Conservation (phyloP, 1,140 invertebrate species). For the Centruroides vittatus region DNA sequence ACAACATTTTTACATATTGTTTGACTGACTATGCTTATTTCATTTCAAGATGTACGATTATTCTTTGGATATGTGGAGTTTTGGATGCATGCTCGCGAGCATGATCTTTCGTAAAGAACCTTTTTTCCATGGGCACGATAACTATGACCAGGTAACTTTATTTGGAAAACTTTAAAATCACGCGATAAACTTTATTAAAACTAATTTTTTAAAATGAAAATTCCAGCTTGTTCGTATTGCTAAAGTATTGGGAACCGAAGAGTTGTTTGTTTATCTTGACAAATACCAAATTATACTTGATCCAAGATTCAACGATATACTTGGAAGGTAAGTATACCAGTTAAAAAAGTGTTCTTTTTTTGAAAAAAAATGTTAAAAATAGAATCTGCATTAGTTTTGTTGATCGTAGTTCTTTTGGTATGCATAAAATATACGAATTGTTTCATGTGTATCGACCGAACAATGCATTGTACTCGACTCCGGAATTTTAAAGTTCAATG, state of each 20-base stretch:
- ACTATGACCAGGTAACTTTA: slow-evolving; percentile 76
- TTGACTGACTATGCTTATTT: too few relatives aligned
- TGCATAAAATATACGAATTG: too few relatives aligned
- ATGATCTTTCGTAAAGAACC: slow-evolving; percentile 99
- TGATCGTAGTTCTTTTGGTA: too few relatives aligned
- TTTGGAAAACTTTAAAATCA: too few relatives aligned
- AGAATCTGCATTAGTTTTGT: too few relatives aligned
- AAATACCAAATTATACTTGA: slow-evolving; percentile 99
- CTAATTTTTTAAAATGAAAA: not conserved
- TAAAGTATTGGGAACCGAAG: slow-evolving; percentile 98
- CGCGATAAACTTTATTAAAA: too few relatives aligned
- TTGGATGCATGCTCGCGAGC: slow-evolving; percentile 98
- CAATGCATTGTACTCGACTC: too few relatives aligned
- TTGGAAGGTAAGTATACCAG: slow-evolving; percentile 54
- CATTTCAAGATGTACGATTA: slow-evolving; percentile 91
- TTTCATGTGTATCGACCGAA: too few relatives aligned
- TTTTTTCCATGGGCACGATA: slow-evolving; percentile 99
- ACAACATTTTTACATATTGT: too few relatives aligned
- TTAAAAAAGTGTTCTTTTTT: too few relatives aligned
- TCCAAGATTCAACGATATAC: slow-evolving; percentile 82
- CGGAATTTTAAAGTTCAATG: too few relatives aligned
- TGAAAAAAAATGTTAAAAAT: slow-evolving; percentile 38
- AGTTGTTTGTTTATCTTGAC: slow-evolving; percentile 97
- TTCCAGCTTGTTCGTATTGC: slow-evolving; percentile 85
- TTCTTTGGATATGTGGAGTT: slow-evolving; percentile 98